Evolutionary conservation across 2,797 vertebrate genomes (phyloP).

Genomic region (Xenentodon cancila): DNA sequence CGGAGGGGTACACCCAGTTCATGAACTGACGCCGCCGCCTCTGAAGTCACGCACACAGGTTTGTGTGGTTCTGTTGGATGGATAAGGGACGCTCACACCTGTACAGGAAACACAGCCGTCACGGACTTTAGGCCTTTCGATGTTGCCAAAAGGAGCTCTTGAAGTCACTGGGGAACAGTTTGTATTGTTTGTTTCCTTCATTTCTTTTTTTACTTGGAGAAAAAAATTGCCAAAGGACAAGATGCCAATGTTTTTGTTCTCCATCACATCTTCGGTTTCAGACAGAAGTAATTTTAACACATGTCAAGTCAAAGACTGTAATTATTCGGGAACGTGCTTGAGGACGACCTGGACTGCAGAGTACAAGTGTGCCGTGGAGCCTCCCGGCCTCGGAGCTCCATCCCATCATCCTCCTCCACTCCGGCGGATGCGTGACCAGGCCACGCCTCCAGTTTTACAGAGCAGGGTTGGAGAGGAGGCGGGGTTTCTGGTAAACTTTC

Average conservation of each 20-base stretch:
- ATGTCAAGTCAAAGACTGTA: too few relatives aligned
- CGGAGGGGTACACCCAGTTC: slow-evolving; percentile 96
- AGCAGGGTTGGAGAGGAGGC: too few relatives aligned
- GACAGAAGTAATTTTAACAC: too few relatives aligned
- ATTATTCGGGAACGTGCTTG: too few relatives aligned
- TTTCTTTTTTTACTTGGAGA: slow-evolving; percentile 48
- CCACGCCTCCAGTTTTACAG: too few relatives aligned
- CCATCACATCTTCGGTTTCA: too few relatives aligned
- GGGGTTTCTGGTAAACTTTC: too few relatives aligned
- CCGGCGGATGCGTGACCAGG: too few relatives aligned
- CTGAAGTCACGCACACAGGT: slow-evolving; percentile 51
- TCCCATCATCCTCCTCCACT: too few relatives aligned
- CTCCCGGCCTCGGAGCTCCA: too few relatives aligned
- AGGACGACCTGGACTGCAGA: too few relatives aligned
- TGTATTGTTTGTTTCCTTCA: slow-evolving; percentile 57
- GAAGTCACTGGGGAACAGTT: slow-evolving; percentile 63
- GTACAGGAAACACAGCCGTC: slow-evolving; percentile 73
- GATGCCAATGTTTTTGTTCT: slow-evolving; percentile 45
- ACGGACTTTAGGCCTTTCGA: slow-evolving; percentile 74
- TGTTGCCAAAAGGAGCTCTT: slow-evolving; percentile 80
- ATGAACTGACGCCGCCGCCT: slow-evolving; percentile 78
- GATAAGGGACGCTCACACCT: slow-evolving; percentile 69
- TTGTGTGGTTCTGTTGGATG: slow-evolving; percentile 71
- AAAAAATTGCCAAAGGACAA: slow-evolving; percentile 77
- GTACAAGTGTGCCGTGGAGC: too few relatives aligned